phyloP scores from a whole-genome alignment of 2,113 vertebrate species.

The Heteronetta atricapilla region DNA sequence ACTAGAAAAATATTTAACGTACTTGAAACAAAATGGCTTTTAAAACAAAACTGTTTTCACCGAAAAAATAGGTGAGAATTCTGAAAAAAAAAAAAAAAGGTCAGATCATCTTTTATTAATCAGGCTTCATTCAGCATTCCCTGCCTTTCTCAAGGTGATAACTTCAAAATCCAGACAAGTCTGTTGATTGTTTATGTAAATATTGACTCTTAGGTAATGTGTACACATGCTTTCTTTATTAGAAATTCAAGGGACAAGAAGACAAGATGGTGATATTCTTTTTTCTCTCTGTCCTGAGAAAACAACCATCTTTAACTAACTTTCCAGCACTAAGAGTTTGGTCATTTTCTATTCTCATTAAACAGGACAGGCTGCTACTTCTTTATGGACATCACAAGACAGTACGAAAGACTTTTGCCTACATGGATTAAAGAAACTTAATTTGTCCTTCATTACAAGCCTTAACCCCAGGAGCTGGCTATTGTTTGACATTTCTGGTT shows the following conservation, averaged over 20 bases:
- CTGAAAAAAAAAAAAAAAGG: background rate
- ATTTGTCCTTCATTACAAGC: conserved; percentile 40
- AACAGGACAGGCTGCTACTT: background rate
- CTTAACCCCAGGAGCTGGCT: conserved; percentile 21
- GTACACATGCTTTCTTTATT: background rate
- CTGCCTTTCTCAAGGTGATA: background rate
- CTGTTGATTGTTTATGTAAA: background rate
- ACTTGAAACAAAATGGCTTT: conserved; percentile 9
- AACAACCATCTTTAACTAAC: background rate
- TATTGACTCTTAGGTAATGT: background rate
- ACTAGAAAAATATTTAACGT: background rate
- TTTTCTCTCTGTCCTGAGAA: background rate
- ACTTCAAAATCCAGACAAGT: conserved; percentile 7
- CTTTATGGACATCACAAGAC: background rate
- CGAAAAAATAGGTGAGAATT: background rate
- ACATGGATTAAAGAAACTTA: conserved; percentile 34
- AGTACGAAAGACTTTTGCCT: conserved; percentile 6
- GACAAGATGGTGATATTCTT: background rate
- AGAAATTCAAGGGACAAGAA: background rate
- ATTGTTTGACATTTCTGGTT: conserved; percentile 34
- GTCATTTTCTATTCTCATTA: background rate
- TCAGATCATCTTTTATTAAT: conserved; percentile 38
- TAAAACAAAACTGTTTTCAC: background rate
- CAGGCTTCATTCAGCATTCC: conserved; percentile 12
- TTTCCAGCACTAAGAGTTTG: background rate